Evolutionary conservation across 2,888 invertebrate genomes (phyloP), one percentile per base, ranked within the genome.

Genomic region (Brachycybe producta): DNA sequence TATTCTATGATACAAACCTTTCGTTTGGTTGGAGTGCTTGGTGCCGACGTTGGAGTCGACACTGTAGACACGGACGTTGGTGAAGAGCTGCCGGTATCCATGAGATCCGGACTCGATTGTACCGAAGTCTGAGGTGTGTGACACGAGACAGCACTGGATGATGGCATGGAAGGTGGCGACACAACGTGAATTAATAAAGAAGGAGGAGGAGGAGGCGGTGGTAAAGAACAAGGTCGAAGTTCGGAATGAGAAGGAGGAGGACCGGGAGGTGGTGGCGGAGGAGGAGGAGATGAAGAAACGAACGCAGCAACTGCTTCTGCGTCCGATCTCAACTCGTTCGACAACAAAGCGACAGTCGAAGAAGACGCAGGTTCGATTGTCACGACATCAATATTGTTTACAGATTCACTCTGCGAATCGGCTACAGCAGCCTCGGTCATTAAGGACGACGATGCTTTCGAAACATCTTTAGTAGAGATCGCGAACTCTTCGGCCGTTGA

Each of bases 11-110:
- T n/a, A n/a, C 39, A 19, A 15, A 43, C 44, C 48, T 48, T 48
- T 19, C 39, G 21, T 19, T 48, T 48, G 24, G 32, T 3, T 17
- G 48, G 39, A n/a, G 48, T 48, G 2, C 19, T 3, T 44, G 41
- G 41, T 2, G 41, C 41, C 13, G 41, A 11, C 17, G 41, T n/a
- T n/a, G n/a, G n/a, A 11, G 32, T 11, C 32, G 32, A 32, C 32
- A 32, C 32, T n/a, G 32, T 32, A 11, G 32, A 32, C n/a, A 11
- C 32, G 32, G 32, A 11, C 32, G 32, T 11, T n/a, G n/a, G n/a
- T n/a, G n/a, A n/a, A n/a, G n/a, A n/a, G n/a, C n/a, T n/a, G n/a
- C n/a, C n/a, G n/a, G n/a, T n/a, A n/a, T n/a, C n/a, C n/a, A n/a
- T n/a, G n/a, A n/a, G n/a, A n/a, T n/a, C n/a, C n/a, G n/a, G n/a